Conservation (phyloP, 2,888 invertebrate species). For the Eurois occulta region DNA sequence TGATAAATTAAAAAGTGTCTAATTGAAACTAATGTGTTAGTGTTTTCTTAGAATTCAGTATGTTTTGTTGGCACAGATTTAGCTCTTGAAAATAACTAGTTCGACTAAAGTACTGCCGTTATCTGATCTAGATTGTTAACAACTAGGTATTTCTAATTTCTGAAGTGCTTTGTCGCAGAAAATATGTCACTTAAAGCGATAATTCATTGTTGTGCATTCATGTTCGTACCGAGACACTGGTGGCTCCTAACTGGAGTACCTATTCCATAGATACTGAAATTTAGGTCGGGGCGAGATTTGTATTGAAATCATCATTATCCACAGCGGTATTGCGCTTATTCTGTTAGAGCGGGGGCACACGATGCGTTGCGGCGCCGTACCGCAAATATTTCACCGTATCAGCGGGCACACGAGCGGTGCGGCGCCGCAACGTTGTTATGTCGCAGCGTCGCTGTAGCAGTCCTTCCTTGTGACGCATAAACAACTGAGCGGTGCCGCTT, state of each 20-base stretch:
- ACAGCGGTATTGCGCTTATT: too few species aligned
- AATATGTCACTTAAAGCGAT: not conserved
- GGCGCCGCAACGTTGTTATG: too few species aligned
- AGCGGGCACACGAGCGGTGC: too few species aligned
- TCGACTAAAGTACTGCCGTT: slow-evolving; percentile 27
- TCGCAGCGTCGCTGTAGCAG: too few species aligned
- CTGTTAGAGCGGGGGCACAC: too few species aligned
- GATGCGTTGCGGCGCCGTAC: too few species aligned
- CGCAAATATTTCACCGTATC: too few species aligned
- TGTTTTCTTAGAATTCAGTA: slow-evolving; percentile 40
- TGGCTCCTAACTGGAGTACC: not conserved
- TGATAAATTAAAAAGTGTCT: slow-evolving; percentile 32
- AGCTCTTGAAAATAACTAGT: slow-evolving; percentile 43
- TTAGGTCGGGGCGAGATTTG: not conserved
- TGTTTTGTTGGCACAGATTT: slow-evolving; percentile 56
- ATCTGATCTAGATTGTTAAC: slow-evolving; percentile 46
- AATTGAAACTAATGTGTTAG: slow-evolving; percentile 37
- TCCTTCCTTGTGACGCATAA: too few species aligned
- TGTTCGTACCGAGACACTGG: not conserved
- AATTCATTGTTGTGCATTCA: too few species aligned
- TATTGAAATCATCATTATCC: too few species aligned
- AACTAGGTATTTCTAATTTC: slow-evolving; percentile 21
- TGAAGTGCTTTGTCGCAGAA: slow-evolving; percentile 31
- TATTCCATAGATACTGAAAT: not conserved
- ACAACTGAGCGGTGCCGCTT: too few species aligned